Conservation (phyloP, 2,113 vertebrate species). For the Ameiurus melas region DNA sequence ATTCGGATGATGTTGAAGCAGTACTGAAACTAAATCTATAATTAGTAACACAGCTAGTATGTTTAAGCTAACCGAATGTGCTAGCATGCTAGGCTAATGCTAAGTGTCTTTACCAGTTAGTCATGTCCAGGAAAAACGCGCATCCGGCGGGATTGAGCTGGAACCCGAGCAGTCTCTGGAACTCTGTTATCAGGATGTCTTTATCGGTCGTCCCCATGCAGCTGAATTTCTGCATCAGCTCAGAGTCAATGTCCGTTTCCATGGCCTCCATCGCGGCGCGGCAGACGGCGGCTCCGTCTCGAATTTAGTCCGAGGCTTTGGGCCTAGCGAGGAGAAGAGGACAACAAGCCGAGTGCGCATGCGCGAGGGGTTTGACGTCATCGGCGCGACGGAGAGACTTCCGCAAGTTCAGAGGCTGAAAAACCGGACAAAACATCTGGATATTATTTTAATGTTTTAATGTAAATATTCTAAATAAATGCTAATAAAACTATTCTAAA, state of each 20-base stretch:
- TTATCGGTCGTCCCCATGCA: conserved; percentile 91
- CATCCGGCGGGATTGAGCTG: conserved; percentile 91
- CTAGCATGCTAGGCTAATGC: background rate
- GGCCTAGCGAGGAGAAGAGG: conserved; percentile 63
- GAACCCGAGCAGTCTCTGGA: conserved; percentile 90
- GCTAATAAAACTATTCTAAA: background rate
- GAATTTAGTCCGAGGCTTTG: conserved; percentile 73
- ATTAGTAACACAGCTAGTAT: background rate
- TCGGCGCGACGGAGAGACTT: background rate
- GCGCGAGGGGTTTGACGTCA: conserved; percentile 13
- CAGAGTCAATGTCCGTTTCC: conserved; percentile 88
- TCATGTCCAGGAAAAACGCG: conserved; percentile 96
- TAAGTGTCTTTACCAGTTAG: conserved; percentile 82
- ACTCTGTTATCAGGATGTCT: conserved; percentile 91
- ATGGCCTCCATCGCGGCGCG: conserved; percentile 82
- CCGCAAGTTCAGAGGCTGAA: background rate
- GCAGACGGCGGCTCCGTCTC: conserved; percentile 60
- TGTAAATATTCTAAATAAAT: background rate
- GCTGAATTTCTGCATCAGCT: conserved; percentile 93
- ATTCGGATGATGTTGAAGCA: background rate
- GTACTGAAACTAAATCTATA: background rate
- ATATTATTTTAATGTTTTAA: background rate
- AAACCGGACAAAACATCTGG: background rate
- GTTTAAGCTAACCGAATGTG: background rate
- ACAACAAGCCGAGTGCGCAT: conserved; percentile 72